A percentile compares a stretch with the other conserved stretches of the same genome.
These are phyloP conservation scores for Troides aeacus DNA, from an alignment of 2,888 invertebrate species.

Conservation along the genomic window DNA sequence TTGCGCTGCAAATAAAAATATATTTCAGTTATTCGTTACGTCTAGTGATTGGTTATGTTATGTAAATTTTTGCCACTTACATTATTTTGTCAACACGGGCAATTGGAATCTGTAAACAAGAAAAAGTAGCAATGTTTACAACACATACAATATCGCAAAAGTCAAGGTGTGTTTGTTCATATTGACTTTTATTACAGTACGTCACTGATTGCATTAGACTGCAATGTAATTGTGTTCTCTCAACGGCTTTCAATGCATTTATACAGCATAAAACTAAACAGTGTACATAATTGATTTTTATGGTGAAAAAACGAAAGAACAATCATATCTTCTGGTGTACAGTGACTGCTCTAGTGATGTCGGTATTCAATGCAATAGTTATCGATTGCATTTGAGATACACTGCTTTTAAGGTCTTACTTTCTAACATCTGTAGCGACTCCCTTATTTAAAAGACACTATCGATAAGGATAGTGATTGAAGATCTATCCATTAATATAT, in stretches of 20 bases:
- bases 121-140: background rate
- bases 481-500: no score
- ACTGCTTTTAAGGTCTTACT: no score
- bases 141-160: background rate
- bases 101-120: background rate
- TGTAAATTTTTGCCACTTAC: no score
- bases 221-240: background rate
- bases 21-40: background rate
- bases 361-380: no score
- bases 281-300: background rate
- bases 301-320: background rate
- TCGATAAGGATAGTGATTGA: no score
- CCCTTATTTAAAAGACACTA: no score
- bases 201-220: background rate
- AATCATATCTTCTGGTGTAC: background rate
- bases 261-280: background rate
- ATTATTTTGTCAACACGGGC: background rate
- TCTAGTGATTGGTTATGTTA: background rate
- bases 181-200: constrained; percentile 1
- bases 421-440: no score
- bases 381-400: no score
- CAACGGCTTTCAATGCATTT: background rate
- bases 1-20: background rate
- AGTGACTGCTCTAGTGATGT: background rate
- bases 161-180: background rate